Percentiles rank a stretch among this genome's conserved stretches.
These are phyloP conservation scores for Lysandra bellargus DNA, from an alignment of 2,888 invertebrate genomes.

Conservation along the genomic window DNA sequence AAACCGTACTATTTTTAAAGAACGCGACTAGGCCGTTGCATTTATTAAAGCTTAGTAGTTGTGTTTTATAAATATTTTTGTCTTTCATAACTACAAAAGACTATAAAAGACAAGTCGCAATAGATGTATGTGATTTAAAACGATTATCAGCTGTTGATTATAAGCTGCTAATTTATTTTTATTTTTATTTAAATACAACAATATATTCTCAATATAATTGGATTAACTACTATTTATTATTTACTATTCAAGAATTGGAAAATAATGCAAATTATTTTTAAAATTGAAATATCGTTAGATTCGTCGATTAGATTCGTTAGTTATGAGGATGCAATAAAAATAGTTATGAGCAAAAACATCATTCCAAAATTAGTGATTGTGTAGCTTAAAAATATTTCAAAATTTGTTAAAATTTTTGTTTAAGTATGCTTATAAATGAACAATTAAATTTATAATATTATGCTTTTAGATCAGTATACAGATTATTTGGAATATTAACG, in stretches of 20 bases:
- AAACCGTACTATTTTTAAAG: neutral
- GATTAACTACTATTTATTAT: neutral
- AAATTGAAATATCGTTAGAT: no score
- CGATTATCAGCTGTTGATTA: neutral
- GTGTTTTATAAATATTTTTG: neutral
- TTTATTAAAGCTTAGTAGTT: neutral
- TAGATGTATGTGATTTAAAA: neutral
- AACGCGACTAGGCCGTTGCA: neutral
- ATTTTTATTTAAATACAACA: neutral
- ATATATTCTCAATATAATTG: no score
- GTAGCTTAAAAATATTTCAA: neutral
- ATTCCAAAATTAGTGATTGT: neutral
- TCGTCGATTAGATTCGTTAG: no score
- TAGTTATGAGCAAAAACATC: neutral
- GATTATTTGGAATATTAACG: no score
- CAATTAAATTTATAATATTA: neutral
- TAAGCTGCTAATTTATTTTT: neutral
- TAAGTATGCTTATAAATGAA: no score
- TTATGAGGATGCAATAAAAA: neutral
- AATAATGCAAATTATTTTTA: no score
- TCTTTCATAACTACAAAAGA: neutral
- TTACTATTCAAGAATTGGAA: neutral
- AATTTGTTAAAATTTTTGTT: neutral
- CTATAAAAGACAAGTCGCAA: neutral
- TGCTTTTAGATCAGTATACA: neutral